phyloP scores from a whole-genome alignment of 2,888 invertebrate genomes.

The Apamea anceps region DNA sequence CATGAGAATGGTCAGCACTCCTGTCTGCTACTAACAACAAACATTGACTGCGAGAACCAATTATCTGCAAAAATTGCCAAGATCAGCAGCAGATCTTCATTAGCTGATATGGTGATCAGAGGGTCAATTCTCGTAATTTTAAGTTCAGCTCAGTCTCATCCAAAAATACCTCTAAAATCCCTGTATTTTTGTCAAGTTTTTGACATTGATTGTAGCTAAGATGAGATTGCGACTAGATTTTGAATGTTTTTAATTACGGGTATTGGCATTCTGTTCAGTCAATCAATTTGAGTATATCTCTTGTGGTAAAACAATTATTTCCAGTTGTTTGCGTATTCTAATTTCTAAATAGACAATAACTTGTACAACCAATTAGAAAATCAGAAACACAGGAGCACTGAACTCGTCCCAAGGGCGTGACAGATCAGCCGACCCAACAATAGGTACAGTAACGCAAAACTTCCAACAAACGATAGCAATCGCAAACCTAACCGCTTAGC shows the following conservation, averaged over 20 bases:
- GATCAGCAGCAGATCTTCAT: neutral
- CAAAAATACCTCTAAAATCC: too few species aligned
- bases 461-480: constrained; percentile 5
- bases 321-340: neutral
- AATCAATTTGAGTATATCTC: neutral
- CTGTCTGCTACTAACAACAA: neutral
- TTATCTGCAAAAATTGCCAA: neutral
- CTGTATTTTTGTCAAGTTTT: too few species aligned
- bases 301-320: neutral
- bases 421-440: constrained; percentile 23
- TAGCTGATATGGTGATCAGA: neutral
- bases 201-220: too few species aligned
- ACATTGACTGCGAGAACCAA: neutral
- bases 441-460: constrained; percentile 12
- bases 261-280: too few species aligned
- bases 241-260: too few species aligned
- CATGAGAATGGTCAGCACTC: neutral
- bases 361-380: neutral
- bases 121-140: too few species aligned
- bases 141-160: too few species aligned
- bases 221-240: too few species aligned
- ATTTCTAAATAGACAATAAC: constrained; percentile 2
- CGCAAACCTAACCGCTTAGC: constrained; percentile 53
- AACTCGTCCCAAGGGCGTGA: constrained; percentile 18
- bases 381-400: constrained; percentile 35